phyloP scores from a whole-genome alignment of 1,140 invertebrate species.

The Conopomorpha cramerella region DNA sequence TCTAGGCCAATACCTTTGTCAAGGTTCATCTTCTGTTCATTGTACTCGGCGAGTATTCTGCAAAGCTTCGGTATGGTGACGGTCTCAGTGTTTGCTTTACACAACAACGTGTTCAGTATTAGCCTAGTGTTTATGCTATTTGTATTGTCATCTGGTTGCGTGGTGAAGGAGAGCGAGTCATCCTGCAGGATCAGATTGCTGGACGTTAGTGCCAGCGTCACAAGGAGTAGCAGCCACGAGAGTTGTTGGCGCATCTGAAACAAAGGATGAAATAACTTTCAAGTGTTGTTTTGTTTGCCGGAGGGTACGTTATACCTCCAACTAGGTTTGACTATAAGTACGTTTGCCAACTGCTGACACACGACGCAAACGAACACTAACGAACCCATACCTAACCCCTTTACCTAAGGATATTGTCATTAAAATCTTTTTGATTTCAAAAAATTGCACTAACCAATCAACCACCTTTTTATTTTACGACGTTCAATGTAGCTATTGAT shows the following conservation, averaged over 20 bases:
- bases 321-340: too few relatives aligned
- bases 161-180: background rate
- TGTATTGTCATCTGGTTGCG: conserved; percentile 36
- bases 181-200: conserved; percentile 31
- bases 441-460: too few relatives aligned
- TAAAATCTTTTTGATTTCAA: too few relatives aligned
- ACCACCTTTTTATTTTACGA: too few relatives aligned
- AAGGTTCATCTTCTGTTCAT: conserved; percentile 11
- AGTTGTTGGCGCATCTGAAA: conserved; percentile 40
- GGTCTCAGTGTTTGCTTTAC: conserved; percentile 20
- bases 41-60: conserved; percentile 12
- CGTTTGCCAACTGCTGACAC: too few relatives aligned
- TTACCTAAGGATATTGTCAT: too few relatives aligned
- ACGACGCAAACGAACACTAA: too few relatives aligned
- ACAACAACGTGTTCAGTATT: conserved; percentile 25
- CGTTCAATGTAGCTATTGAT: too few relatives aligned
- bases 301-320: too few relatives aligned
- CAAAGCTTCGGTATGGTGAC: conserved; percentile 10
- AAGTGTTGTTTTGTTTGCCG: too few relatives aligned
- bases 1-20: conserved; percentile 25
- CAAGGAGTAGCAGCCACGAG: conserved; percentile 29
- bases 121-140: conserved; percentile 21
- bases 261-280: too few relatives aligned
- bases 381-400: too few relatives aligned
- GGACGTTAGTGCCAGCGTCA: conserved; percentile 31